Evolutionary conservation across 92 coral and sea anemone species (phyloP).

Genomic region (Siderastrea siderea): DNA sequence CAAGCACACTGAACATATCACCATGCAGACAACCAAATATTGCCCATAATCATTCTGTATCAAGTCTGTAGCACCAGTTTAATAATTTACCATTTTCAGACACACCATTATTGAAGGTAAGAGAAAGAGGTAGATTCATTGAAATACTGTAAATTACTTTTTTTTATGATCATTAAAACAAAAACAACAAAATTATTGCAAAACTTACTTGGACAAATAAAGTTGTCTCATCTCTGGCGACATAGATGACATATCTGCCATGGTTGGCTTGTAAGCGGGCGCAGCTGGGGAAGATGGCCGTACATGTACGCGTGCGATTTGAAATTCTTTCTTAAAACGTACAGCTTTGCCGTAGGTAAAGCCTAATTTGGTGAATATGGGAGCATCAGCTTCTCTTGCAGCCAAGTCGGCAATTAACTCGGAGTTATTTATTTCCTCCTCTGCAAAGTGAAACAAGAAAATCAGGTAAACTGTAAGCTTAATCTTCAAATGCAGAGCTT

Average conservation of each 20-base stretch:
- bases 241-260: slow-evolving; percentile 44
- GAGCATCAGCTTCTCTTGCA: slow-evolving; percentile 57
- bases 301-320: not conserved
- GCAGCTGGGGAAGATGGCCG: slow-evolving; percentile 8
- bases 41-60: no score
- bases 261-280: slow-evolving; percentile 30
- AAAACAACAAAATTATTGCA: slow-evolving; percentile 30
- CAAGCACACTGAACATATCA: no score
- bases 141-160: not conserved
- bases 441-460: slow-evolving; percentile 39
- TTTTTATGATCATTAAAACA: slow-evolving; percentile 26
- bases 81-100: no score
- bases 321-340: slow-evolving; percentile 39
- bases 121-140: slow-evolving; percentile 33
- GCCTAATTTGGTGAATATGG: slow-evolving; percentile 46
- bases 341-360: slow-evolving; percentile 57
- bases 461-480: slow-evolving; percentile 14
- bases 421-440: slow-evolving; percentile 51
- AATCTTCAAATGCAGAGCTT: slow-evolving; percentile 2
- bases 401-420: slow-evolving; percentile 33
- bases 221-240: slow-evolving; percentile 45
- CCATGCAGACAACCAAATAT: no score
- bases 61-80: no score
- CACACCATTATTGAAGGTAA: slow-evolving; percentile 24
- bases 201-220: slow-evolving; percentile 61